A percentile compares a stretch with the other conserved stretches of the same genome.
phyloP scores from a whole-genome alignment of 2,797 vertebrate species.

The Ammospiza maritima region DNA sequence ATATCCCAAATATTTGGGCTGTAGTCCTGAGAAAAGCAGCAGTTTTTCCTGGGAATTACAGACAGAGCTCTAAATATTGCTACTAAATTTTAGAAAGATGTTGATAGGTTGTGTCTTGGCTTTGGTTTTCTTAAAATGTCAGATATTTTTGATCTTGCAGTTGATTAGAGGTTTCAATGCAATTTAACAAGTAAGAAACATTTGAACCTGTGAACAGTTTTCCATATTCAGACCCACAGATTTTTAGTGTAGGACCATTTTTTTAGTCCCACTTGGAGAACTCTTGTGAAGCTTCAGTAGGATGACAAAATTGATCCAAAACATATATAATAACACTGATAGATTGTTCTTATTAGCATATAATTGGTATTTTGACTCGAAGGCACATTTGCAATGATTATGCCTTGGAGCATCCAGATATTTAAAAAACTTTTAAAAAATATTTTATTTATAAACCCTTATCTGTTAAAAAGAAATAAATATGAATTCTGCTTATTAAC shows the following conservation, averaged over 20 bases:
- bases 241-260: background rate
- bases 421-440: background rate
- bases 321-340: background rate
- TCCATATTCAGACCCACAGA: background rate
- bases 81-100: background rate
- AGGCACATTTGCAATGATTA: background rate
- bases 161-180: background rate
- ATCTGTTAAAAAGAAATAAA: background rate
- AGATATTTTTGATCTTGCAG: background rate
- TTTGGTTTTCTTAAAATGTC: background rate
- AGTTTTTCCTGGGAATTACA: background rate
- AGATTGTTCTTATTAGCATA: background rate
- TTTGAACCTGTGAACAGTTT: background rate
- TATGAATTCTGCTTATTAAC: background rate
- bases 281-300: background rate
- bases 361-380: background rate
- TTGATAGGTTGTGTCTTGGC: background rate
- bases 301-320: background rate
- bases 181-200: background rate
- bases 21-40: background rate
- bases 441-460: background rate
- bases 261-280: background rate
- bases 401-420: background rate
- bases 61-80: fast-evolving
- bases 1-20: background rate